Base-by-base conservation (phyloP, 1,140 invertebrate species). In the Gonioctena quinquepunctata region DNA sequence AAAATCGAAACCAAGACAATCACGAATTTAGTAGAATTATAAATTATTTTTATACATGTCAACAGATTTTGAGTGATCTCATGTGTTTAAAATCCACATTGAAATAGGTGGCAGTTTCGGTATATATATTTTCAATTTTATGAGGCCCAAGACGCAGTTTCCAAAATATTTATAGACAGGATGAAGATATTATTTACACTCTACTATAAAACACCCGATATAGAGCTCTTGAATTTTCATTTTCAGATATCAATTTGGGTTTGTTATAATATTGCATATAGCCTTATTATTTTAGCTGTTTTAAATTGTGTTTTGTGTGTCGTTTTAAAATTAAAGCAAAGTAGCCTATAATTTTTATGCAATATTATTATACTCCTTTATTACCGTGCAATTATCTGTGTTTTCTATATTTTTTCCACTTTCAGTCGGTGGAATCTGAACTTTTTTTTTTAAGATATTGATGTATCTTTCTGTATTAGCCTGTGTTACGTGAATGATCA, bases 291-390 rank as follows among this genome's bases (percentile, higher is more conserved):
- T 54, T 67, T 21, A n/a, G n/a, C n/a, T n/a, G 21, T 66, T 33
- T 57, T 19, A 28, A n/a, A n/a, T n/a, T n/a, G 57, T 61, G 60
- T 68, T 42, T 61, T 69, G 52, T 52, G 69, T 70, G 60, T 65
- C 18, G 2, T 48, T 49, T 23, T 65, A 52, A 42, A 42, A 18
- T 54, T 21, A 21, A 1, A 54, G 33, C 48, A 18, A 49, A 65
- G 21, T 54, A 52, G 21, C 5, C 22, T 26, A 26, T 18, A 27
- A 23, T 48, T 42, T 69, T 69, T 48, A 63, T 52, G 67, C 48
- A 52, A 52, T 52, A 52, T 63, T 63, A 63, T 52, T 56, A 64
- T 61, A 56, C 54, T 52, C 60, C 22, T 49, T 61, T 61, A 62
- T 60, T 61, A 66, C 49, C 27, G 33, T 69, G 67, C 56, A 66